Evolutionary conservation across 2,888 invertebrate genomes (phyloP).

Genomic region (Ectropis crepuscularia): DNA sequence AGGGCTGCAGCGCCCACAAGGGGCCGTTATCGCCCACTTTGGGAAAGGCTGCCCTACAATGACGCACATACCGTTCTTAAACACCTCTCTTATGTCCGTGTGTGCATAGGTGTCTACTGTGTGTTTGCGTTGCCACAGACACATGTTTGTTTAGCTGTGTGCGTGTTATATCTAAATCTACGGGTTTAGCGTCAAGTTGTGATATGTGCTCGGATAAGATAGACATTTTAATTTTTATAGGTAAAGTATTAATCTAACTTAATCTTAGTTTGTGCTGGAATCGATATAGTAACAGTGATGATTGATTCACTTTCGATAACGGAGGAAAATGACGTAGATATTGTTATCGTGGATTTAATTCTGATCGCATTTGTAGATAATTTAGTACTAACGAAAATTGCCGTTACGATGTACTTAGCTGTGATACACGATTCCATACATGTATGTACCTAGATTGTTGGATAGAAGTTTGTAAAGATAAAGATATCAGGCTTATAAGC

Average conservation of each 20-base stretch:
- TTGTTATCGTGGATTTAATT: neutral
- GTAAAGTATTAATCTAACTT: neutral
- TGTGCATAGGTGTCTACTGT: slow-evolving; percentile 39
- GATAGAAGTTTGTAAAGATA: too few relatives aligned
- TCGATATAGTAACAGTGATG: neutral
- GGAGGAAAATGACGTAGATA: neutral
- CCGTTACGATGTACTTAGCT: neutral
- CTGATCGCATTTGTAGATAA: neutral
- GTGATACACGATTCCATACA: too few relatives aligned
- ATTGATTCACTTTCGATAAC: neutral
- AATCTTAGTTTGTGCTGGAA: neutral
- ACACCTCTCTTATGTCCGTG: slow-evolving; percentile 20
- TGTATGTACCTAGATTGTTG: too few relatives aligned
- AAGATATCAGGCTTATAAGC: too few relatives aligned
- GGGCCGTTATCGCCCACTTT: too few relatives aligned
- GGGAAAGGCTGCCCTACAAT: slow-evolving; percentile 11
- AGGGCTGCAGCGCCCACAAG: too few relatives aligned
- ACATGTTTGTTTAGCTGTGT: slow-evolving; percentile 15
- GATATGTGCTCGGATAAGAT: neutral
- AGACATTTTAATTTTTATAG: neutral
- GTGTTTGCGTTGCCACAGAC: slow-evolving; percentile 24
- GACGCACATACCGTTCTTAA: slow-evolving; percentile 23
- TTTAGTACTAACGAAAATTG: too few relatives aligned
- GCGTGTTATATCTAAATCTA: slow-evolving; percentile 18
- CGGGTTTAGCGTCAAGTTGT: slow-evolving; percentile 7